phyloP scores from a whole-genome alignment of 1,140 invertebrate genomes.

The Grapholita molesta region DNA sequence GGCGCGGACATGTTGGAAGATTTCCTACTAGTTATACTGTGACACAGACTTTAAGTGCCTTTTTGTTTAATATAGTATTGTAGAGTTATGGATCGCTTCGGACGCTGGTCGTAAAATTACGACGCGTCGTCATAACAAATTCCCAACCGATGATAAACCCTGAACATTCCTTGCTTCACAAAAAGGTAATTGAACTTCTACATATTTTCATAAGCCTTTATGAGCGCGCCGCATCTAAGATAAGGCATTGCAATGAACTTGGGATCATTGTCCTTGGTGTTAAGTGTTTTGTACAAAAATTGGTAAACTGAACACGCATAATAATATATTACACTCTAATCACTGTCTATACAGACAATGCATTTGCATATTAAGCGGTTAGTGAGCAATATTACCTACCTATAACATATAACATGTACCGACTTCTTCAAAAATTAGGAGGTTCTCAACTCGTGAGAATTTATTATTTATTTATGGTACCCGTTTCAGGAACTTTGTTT shows the following conservation, averaged over 20 bases:
- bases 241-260: background rate
- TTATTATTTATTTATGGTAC: too few species aligned
- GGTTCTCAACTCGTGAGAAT: too few species aligned
- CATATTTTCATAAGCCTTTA: background rate
- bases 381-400: too few species aligned
- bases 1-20: too few species aligned
- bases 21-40: too few species aligned
- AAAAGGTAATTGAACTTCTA: constrained; percentile 17
- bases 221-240: background rate
- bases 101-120: constrained; percentile 25
- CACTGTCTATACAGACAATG: background rate
- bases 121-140: constrained; percentile 16
- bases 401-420: too few species aligned
- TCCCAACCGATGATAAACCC: constrained; percentile 1
- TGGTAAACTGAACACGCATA: background rate
- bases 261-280: background rate
- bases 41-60: background rate
- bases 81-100: background rate
- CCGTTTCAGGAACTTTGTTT: too few species aligned
- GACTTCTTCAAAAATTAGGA: too few species aligned
- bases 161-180: background rate
- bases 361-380: too few species aligned
- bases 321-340: background rate
- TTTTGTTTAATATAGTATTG: background rate
- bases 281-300: background rate